phyloP scores from a whole-genome alignment of 2,888 invertebrate species.

The Eristalis tenax region DNA sequence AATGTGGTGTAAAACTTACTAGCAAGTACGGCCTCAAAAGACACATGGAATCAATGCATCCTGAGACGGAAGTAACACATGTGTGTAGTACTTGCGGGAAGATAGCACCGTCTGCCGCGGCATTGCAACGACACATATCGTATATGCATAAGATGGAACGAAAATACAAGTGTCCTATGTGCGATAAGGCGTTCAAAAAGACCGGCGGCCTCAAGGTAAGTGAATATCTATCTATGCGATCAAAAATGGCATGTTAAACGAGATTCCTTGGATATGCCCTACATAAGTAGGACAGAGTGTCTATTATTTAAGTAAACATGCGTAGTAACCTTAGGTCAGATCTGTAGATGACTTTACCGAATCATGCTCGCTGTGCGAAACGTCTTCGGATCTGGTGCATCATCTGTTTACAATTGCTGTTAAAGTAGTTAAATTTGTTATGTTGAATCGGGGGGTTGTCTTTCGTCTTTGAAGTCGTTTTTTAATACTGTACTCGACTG shows the following conservation, averaged over 20 bases:
- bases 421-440: too few relatives aligned
- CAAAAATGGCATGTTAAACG: not conserved
- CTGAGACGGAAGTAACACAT: conserved; percentile 75
- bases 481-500: too few relatives aligned
- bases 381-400: too few relatives aligned
- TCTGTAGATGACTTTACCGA: too few relatives aligned
- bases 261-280: too few relatives aligned
- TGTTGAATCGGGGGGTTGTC: too few relatives aligned
- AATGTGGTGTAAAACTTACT: conserved; percentile 76
- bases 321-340: too few relatives aligned
- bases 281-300: too few relatives aligned
- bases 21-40: conserved; percentile 77
- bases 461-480: too few relatives aligned
- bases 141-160: conserved; percentile 78
- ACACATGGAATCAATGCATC: conserved; percentile 79
- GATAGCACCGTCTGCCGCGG: conserved; percentile 76
- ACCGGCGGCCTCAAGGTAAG: conserved; percentile 76
- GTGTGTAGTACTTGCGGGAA: conserved; percentile 77
- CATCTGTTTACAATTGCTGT: too few relatives aligned
- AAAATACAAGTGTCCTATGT: conserved; percentile 78
- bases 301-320: too few relatives aligned
- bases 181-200: conserved; percentile 79
- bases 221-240: not conserved
- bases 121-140: conserved; percentile 77
- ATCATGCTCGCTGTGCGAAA: too few relatives aligned